Evolutionary conservation across 2,888 invertebrate genomes (phyloP).

Genomic region (Penaeus monodon): DNA sequence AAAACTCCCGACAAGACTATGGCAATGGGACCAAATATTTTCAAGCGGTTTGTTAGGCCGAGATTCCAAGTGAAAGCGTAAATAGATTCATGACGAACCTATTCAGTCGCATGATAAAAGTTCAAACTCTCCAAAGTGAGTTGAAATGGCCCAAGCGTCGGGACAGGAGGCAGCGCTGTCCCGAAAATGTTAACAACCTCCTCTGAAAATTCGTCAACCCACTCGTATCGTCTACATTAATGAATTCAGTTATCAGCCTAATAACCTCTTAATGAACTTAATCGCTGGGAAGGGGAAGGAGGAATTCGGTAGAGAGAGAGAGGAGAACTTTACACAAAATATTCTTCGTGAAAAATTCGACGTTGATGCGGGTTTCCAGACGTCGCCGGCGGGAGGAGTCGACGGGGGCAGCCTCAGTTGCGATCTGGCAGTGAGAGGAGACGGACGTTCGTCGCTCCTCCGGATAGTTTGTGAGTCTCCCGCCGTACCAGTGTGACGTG

Average conservation of each 20-base stretch:
- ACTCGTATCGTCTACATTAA: constrained; percentile 4
- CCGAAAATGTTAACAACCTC: not conserved
- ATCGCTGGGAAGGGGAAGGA: not conserved
- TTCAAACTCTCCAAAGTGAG: not conserved
- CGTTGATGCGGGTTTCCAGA: constrained; percentile 35
- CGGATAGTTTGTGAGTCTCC: constrained; percentile 5
- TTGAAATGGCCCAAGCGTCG: not conserved
- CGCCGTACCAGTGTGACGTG: constrained; percentile 4
- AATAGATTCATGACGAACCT: not conserved
- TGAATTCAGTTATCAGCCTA: constrained; percentile 12
- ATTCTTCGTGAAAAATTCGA: constrained; percentile 18
- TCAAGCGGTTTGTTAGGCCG: not conserved
- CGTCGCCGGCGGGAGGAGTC: constrained; percentile 30
- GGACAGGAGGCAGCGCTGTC: not conserved
- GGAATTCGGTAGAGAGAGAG: not conserved
- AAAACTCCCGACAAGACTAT: not conserved
- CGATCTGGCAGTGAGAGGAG: constrained; percentile 25
- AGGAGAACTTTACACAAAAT: constrained; percentile 6
- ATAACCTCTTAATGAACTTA: constrained; percentile 17
- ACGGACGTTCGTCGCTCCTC: constrained; percentile 35
- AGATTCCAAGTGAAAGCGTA: not conserved
- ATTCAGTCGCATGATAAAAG: not conserved
- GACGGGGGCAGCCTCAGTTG: constrained; percentile 33
- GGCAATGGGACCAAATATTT: not conserved
- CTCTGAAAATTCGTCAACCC: not conserved